These are phyloP conservation scores for Dicrostonyx torquatus DNA, from an alignment of 2,797 vertebrate genomes.

Conservation along the genomic window DNA sequence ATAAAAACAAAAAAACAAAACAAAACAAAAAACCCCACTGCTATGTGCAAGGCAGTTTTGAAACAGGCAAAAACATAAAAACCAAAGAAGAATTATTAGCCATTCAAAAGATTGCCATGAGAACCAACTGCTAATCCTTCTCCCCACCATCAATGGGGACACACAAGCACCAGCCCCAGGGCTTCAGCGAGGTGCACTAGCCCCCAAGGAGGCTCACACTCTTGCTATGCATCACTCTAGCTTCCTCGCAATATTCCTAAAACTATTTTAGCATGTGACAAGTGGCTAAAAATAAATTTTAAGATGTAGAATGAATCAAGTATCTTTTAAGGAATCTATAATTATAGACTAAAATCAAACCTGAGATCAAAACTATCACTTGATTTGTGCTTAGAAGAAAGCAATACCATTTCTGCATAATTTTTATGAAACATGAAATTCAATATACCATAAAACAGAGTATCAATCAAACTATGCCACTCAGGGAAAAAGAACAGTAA, in stretches of 20 bases:
- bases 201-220: neutral
- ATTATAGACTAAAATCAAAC: constrained; percentile 32
- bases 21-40: neutral
- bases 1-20: neutral
- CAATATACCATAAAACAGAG: neutral
- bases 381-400: constrained; percentile 14
- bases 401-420: constrained; percentile 9
- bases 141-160: neutral
- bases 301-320: constrained; percentile 31
- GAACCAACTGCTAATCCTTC: neutral
- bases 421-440: neutral
- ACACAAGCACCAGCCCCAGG: neutral
- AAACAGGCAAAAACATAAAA: constrained; percentile 34
- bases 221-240: neutral
- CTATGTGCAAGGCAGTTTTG: neutral
- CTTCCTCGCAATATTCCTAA: neutral
- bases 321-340: neutral
- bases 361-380: constrained; percentile 26
- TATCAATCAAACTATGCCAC: neutral
- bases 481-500: constrained; percentile 47
- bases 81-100: neutral
- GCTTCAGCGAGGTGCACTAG: neutral
- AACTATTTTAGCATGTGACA: neutral
- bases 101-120: neutral
- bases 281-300: neutral